These are phyloP conservation scores for Ligdia adustata DNA, from an alignment of 2,888 invertebrate genomes.

Conservation along the genomic window DNA sequence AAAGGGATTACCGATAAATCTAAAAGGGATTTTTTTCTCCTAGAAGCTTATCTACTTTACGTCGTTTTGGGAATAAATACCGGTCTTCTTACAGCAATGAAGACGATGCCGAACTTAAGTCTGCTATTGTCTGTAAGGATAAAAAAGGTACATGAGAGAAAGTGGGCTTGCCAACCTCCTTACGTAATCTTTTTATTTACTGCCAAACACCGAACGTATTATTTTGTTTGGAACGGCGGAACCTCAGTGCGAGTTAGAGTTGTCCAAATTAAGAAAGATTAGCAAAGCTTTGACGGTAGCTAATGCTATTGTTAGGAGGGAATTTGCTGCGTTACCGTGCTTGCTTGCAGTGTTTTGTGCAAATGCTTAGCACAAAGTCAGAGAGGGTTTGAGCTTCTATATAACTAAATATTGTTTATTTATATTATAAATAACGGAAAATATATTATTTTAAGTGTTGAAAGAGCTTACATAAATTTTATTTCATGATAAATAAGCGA, in stretches of 20 bases:
- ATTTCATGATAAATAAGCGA: too few species aligned
- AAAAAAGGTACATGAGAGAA: constrained; percentile 64
- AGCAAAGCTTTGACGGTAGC: constrained; percentile 9
- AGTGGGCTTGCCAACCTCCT: constrained; percentile 51
- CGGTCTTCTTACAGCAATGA: constrained; percentile 64
- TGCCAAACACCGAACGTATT: constrained; percentile 58
- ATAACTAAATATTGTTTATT: too few species aligned
- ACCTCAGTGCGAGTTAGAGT: constrained; percentile 17
- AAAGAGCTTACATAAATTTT: too few species aligned
- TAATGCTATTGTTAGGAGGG: constrained; percentile 17
- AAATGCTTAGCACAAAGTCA: too few species aligned
- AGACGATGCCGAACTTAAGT: constrained; percentile 65
- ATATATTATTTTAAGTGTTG: too few species aligned
- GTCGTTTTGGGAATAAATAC: constrained; percentile 74
- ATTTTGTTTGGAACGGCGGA: constrained; percentile 45
- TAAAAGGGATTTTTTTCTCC: constrained; percentile 72
- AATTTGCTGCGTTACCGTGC: constrained; percentile 1
- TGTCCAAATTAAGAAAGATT: constrained; percentile 26
- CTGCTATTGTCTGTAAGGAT: constrained; percentile 72
- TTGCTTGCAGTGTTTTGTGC: too few species aligned
- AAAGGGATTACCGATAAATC: constrained; percentile 74
- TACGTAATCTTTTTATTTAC: constrained; percentile 69
- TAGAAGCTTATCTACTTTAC: constrained; percentile 71
- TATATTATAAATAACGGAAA: too few species aligned
- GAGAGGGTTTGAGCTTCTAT: too few species aligned